These are phyloP conservation scores for Ectropis grisescens DNA, from an alignment of 1,140 invertebrate genomes.

Conservation along the genomic window DNA sequence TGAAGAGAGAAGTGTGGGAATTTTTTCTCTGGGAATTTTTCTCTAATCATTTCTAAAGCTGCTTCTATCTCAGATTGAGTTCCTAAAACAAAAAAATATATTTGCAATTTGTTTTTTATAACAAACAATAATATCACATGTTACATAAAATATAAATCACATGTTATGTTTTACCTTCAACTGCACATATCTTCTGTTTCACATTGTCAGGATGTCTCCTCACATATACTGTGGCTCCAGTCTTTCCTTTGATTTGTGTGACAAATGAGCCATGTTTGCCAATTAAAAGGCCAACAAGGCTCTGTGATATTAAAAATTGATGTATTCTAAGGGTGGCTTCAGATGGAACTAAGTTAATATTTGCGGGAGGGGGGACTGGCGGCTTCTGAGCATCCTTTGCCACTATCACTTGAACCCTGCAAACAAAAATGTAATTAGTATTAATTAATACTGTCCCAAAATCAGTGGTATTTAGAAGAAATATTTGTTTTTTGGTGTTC, in stretches of 20 bases:
- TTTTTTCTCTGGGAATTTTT: conserved; percentile 84
- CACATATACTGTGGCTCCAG: conserved; percentile 83
- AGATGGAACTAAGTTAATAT: conserved; percentile 46
- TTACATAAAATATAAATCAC: conserved; percentile 2
- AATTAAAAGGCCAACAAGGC: conserved; percentile 88
- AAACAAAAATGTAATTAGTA: conserved; percentile 11
- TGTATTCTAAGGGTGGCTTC: conserved; percentile 59
- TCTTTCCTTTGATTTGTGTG: conserved; percentile 82
- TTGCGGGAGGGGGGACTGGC: conserved; percentile 71
- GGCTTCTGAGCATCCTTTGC: conserved; percentile 80
- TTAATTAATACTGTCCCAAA: too few relatives aligned
- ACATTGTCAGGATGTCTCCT: conserved; percentile 80
- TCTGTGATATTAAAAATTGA: conserved; percentile 85
- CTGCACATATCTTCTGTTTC: conserved; percentile 83
- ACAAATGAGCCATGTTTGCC: conserved; percentile 88
- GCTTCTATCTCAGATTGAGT: conserved; percentile 80
- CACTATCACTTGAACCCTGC: conserved; percentile 82
- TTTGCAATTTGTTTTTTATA: background rate
- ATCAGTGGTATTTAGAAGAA: too few relatives aligned
- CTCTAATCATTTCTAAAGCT: conserved; percentile 85
- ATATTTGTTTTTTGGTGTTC: too few relatives aligned
- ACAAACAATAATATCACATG: background rate
- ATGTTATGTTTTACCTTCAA: conserved; percentile 76
- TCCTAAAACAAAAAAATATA: conserved; percentile 59
- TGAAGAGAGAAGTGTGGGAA: conserved; percentile 86